A percentile compares a stretch with the other conserved stretches of the same genome.
These are phyloP conservation scores for Pangasius sanitwongsei DNA, from an alignment of 2,797 vertebrate species.

Conservation along the genomic window DNA sequence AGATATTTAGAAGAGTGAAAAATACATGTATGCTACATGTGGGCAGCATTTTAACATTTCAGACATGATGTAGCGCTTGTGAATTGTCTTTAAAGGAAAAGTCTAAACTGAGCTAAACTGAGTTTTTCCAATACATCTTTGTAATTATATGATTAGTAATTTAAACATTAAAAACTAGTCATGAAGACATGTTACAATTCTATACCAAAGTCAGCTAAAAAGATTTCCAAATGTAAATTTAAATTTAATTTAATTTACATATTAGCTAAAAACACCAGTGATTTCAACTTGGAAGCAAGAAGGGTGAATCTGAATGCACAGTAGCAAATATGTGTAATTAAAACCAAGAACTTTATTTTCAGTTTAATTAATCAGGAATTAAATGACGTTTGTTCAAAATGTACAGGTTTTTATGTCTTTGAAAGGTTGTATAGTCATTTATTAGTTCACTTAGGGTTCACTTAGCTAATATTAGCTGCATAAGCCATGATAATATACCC, in stretches of 20 bases:
- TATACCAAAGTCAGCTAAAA: background rate
- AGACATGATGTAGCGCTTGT: background rate
- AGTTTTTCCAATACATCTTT: background rate
- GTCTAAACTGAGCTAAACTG: background rate
- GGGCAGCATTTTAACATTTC: background rate
- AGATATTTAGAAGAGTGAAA: background rate
- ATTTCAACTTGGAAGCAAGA: background rate
- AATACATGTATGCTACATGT: background rate
- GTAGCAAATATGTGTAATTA: background rate
- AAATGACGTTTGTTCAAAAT: background rate
- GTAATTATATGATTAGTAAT: background rate
- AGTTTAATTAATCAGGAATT: background rate
- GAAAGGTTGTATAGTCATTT: background rate
- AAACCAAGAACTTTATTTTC: background rate
- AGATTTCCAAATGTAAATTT: background rate
- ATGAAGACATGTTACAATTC: background rate
- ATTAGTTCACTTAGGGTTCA: background rate
- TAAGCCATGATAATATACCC: background rate
- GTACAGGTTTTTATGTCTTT: background rate
- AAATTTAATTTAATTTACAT: background rate
- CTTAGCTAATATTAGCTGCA: background rate
- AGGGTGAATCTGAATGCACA: background rate
- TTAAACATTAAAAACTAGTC: background rate
- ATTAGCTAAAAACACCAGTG: background rate
- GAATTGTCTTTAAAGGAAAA: background rate